Evolutionary conservation across 2,888 invertebrate species (phyloP), one percentile per base, ranked within the genome.

Genomic region (Abrostola triplasia): DNA sequence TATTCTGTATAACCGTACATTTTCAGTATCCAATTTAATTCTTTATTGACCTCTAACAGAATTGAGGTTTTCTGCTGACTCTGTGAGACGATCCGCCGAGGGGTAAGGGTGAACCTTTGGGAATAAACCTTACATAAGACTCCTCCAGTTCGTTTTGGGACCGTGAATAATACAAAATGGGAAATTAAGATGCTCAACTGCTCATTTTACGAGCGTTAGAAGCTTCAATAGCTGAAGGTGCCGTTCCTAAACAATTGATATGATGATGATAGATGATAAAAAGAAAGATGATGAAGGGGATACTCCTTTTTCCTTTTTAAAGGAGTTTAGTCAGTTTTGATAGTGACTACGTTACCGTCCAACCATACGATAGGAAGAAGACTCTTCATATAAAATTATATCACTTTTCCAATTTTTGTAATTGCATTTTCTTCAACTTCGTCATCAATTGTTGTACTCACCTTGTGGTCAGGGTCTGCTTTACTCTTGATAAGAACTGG

Each of bases 401-500:
- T 24, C 24, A 24, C 24, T 2, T 40, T 40, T 10, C 5, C 5
- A 0, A 40, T 40, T 10, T 9, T 40, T 40, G 1, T 40, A 1
- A 9, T 53, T 10, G 9, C 7, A 40, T n/a, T n/a, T n/a, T n/a
- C n/a, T n/a, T n/a, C n/a, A n/a, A n/a, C n/a, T n/a, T n/a, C n/a
- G n/a, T n/a, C n/a, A n/a, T n/a, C n/a, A n/a, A n/a, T n/a, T 6
- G 6, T 10, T 10, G 8, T 9, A 47, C 63, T 68, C 70, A 92
- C 93, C 88, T 91, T 87, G 71, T 93, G 93, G 5, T 81, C 87
- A 10, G 89, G 87, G 6, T 83, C 85, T 0, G 66, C 54, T 9
- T 80, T 65, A 42, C 84, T 77, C 44, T 87, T 82, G 4, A 92
- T 73, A 2, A 96, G 89, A 0, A 96, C 95, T 0, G 98, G 98